Evolutionary conservation across 1,140 invertebrate genomes (phyloP), one percentile per base, ranked within the genome.

Genomic region (Drepana arcuata): DNA sequence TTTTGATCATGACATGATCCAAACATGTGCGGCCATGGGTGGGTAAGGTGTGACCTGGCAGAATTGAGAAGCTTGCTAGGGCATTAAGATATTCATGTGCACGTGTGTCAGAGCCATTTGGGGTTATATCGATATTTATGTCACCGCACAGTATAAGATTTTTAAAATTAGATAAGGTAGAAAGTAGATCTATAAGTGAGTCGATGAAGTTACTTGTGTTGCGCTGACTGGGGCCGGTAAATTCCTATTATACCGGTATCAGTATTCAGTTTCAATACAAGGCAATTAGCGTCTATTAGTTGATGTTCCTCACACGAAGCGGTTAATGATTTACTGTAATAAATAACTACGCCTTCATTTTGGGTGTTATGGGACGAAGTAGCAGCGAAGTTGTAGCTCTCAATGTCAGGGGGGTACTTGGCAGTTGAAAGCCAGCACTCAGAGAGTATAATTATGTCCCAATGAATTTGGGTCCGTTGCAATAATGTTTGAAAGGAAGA

Each of bases 311-410:
- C 29, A 25, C 10, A 14, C 16, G 21, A 7, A 11, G 9, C 7
- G 6, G 9, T 35, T 33, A 14, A 10, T 34, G 23, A 12, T 30
- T 34, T 18, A 14, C 37, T 41, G 9, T 37, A 41, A 13, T 41
- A 47, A n/a, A 40, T 27, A 5, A 26, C 23, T 12, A 40, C 33
- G 3, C 43, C 43, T 15, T 47, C 43, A 7, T 47, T 47, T 28
- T 47, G 38, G 2, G 28, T 28, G 2, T 36, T 41, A 10, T 47
- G 16, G 6, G 1, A 10, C 0, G 32, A 15, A 9, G 44, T 40
- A 12, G 7, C 11, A 2, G 10, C 15, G 7, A 15, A 33, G 1
- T 14, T 12, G 7, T 47, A 47, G 3, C 29, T 33, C 1, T 31
- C 11, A 1, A 47, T 7, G 2, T 5, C 9, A 2, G 41, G 41